Percentiles rank a stretch among this genome's conserved stretches.
phyloP scores from a whole-genome alignment of 2,797 vertebrate genomes.

The Ibycter americanus region DNA sequence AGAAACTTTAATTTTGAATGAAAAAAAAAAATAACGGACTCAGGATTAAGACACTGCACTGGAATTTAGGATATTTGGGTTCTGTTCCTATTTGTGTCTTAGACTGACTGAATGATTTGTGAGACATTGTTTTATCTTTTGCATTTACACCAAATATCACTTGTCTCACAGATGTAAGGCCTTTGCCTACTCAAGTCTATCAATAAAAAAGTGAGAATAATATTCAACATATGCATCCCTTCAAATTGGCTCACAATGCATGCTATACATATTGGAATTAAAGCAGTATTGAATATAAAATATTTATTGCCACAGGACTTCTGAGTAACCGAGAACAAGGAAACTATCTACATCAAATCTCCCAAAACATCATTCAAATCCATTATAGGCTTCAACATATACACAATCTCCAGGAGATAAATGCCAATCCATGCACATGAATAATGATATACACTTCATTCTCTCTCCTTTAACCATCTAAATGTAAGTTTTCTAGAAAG shows the following conservation, averaged over 20 bases:
- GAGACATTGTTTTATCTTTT: background rate
- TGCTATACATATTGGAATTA: background rate
- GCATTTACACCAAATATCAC: background rate
- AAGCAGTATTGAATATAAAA: background rate
- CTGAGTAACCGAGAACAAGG: background rate
- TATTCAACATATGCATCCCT: background rate
- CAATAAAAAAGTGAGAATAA: background rate
- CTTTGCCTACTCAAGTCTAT: background rate
- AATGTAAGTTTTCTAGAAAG: background rate
- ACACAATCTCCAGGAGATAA: background rate
- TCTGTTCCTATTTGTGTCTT: background rate
- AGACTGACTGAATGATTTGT: background rate
- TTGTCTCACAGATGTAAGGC: background rate
- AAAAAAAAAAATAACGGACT: background rate
- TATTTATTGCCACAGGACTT: background rate
- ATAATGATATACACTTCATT: background rate
- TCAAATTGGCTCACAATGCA: background rate
- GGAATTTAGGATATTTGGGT: background rate
- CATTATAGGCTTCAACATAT: background rate
- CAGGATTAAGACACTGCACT: background rate
- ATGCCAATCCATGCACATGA: background rate
- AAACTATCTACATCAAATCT: background rate
- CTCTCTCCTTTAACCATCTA: background rate
- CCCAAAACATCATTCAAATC: background rate
- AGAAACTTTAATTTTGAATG: conserved; percentile 16